Evolutionary conservation across 2,888 invertebrate species (phyloP), one percentile per base, ranked within the genome.

Genomic region (Salticus scenicus): DNA sequence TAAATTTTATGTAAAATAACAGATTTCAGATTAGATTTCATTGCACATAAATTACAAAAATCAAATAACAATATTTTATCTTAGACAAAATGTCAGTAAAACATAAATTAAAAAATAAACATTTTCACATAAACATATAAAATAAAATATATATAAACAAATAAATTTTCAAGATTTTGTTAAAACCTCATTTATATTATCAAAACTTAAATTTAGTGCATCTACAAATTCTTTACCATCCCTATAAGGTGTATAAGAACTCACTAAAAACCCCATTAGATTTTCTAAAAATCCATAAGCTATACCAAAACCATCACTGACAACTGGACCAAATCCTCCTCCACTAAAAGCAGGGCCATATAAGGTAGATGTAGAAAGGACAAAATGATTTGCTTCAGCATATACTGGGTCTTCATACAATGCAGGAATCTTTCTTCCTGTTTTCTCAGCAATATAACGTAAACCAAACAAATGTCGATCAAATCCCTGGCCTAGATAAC

Each of bases 241-340:
- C 76, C 94, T 93, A 88, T 94, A 93, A 0, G 93, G 92, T 87
- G 94, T 94, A 90, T 97, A 98, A 88, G 95, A 94, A 0, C 96
- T 95, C 10, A 96, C 94, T 70, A 97, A 94, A 64, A 95, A 94
- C 17, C 98, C 98, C 37, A 98, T 92, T 88, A 94, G 94, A 88
- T 95, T 94, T 33, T 96, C 94, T 89, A 95, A 94, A 47, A 98
- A 97, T 77, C 95, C 95, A 93, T 94, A 98, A 94, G 95, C 98
- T 89, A 99, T 94, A 63, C 99, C 99, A 90, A 95, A 95, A 5
- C 99, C 99, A 92, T 99, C 95, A 74, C 93, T 92, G 0, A 95
- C 95, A 8, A 98, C 98, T 0, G 99, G 98, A 0, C 97, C 98
- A 92, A 99, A 99, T 0, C 96, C 97, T 31, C 98, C 99, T 30